Evolutionary conservation across 1,140 invertebrate genomes (phyloP), one percentile per base, ranked within the genome.

Genomic region (Diorhabda elongata): DNA sequence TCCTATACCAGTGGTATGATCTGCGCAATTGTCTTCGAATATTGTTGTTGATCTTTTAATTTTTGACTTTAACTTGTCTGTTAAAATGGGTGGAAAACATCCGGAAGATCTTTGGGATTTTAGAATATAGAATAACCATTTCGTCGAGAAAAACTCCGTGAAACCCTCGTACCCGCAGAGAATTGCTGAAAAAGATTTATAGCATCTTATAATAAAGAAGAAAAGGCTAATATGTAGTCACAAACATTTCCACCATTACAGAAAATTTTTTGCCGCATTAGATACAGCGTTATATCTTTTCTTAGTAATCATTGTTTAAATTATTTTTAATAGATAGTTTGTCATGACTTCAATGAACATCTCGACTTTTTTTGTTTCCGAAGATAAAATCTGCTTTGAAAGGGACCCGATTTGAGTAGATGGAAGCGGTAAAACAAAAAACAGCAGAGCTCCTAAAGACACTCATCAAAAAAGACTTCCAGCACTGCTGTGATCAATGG

Each of bases 121-220:
- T 6, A 76, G 11, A 52, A 77, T 73, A 42, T 65, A 64, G 9
- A 66, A 65, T 8, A 73, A 59, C 76, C 76, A 78, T 11, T 73
- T 58, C 5, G 47, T 57, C 41, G 64, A 66, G 9, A 78, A 65
- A 61, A 77, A 74, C 42, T 78, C 77, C 8, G 41, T 52, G 45
- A 63, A 78, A 4, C 77, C 77, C 60, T 77, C 77, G 42, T 74
- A 74, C 5, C 76, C 77, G 64, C 77, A 78, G 3, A 78, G 63
- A 2, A 75, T 57, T 42, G 72, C 75, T 78, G 58, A 69, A 77
- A 75, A 44, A 58, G 4, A 67, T 59, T 61, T 2, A 52, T 26
- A 26, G 26, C 26, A 26, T 7, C 52, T 7, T 56, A 7, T 56
- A 11, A 59, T 59, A 26, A 26, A 59, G 58, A 26, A 3, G 6